Evolutionary conservation across 2,888 invertebrate species (phyloP), one percentile per base, ranked within the genome.

Genomic region (Eupeodes luniger): DNA sequence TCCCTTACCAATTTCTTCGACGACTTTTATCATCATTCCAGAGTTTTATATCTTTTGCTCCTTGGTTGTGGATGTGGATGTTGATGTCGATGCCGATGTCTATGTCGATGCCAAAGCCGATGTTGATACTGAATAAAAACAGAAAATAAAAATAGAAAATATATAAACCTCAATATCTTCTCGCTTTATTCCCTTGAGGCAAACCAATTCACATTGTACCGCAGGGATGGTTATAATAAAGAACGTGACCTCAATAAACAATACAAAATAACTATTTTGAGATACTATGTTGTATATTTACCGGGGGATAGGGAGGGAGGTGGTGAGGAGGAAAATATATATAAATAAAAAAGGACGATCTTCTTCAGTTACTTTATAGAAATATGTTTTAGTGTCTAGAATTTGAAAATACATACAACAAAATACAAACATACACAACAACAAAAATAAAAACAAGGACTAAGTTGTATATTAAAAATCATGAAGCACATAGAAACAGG

Each of bases 161-260:
- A 11, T 49, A 57, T 40, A 40, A 70, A 80, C 62, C 59, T 85
- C 76, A 74, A 74, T 78, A 67, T 74, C 61, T 69, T 69, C 51
- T 53, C 44, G 27, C 55, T 78, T 34, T 72, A 55, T 53, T 76
- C 62, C 78, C 74, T 61, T 19, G 64, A 55, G 84, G 77, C 77
- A 84, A 77, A 84, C 80, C 77, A 87, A 77, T 87, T 74, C 81
- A 55, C 74, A 81, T 77, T 74, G 80, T 81, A 84, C 81, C 87
- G 77, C 62, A 77, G 84, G 84, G 77, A 84, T 84, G 87, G 77
- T 81, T 77, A 81, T 61, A 72, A 67, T 61, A 81, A 84, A 84
- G 80, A 44, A 87, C 87, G 87, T 87, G 87, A 87, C 84, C 87
- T 81, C 84, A 87, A 87, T 87, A 87, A 87, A 87, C 87, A 84